Base-by-base conservation (phyloP, 2,113 vertebrate genomes). In the Cromileptes altivelis region DNA sequence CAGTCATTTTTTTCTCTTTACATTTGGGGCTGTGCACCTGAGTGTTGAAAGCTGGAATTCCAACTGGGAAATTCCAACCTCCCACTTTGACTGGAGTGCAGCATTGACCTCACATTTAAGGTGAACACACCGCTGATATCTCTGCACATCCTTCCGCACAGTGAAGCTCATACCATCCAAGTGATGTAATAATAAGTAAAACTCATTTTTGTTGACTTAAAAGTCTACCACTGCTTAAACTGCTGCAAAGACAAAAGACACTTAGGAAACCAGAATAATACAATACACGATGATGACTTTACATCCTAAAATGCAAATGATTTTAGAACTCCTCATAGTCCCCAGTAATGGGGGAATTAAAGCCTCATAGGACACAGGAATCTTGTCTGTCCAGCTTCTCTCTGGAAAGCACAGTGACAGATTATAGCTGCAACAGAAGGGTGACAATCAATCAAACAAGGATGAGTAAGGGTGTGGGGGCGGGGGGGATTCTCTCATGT, bases 381-480 rank as follows among this genome's bases (percentile, higher is more conserved):
- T 82, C 82, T 25, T 6, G 40, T 62, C 50, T 63, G 82, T 80
- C 85, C 86, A 80, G 80, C 86, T 60, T 85, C 64, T 84, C 64
- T 78, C 62, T 75, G 71, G 73, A 73, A 88, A 81, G 72, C 45
- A 56, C 58, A 77, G 81, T 90, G 81, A 88, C 74, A 70, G 83
- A 93, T 91, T 90, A 90, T 62, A 55, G 85, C 81, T 81, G 80
- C 87, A 86, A 69, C 81, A 89, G 81, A 88, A 83, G 82, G 81
- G 81, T 86, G 81, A 86, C 82, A 86, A 90, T 93, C 86, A 90
- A 86, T 90, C 86, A 91, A 88, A 87, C 27, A 7, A 77, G 83
- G 78, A 90, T 86, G 81, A 88, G 80, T 83, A 9, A 73, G 75
- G 68, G 14, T 79, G 83, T 68, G 85, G 50, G 76, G 75, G 84